Evolutionary conservation across 2,113 vertebrate species (phyloP).

Genomic region (Pseudorasbora parva): DNA sequence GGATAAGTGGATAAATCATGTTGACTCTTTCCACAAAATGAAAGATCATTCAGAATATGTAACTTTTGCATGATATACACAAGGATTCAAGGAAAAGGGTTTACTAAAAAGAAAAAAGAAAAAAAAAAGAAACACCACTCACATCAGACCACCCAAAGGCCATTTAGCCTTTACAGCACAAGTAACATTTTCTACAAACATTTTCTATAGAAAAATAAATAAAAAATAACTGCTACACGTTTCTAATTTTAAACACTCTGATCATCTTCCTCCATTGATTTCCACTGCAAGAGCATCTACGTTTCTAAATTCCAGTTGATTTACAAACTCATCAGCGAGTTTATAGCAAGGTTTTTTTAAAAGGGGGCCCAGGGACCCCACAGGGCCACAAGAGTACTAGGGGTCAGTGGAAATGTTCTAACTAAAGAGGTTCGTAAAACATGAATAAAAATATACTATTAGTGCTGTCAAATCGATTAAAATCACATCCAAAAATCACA

Average conservation of each 20-base stretch:
- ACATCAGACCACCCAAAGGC: background rate
- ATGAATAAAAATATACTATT: too few relatives aligned
- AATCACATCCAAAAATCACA: too few relatives aligned
- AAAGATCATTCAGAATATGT: too few relatives aligned
- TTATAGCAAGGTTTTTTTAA: background rate
- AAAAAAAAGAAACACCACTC: too few relatives aligned
- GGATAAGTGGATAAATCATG: background rate
- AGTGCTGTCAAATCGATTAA: too few relatives aligned
- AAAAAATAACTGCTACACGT: background rate
- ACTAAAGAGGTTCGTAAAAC: background rate
- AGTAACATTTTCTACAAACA: too few relatives aligned
- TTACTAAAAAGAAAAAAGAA: background rate
- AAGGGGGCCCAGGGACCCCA: background rate
- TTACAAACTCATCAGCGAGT: background rate
- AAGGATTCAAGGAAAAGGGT: background rate
- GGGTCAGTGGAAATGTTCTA: background rate
- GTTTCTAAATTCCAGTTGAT: background rate
- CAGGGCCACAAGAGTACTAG: background rate
- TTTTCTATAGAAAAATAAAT: background rate
- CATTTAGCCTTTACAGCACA: background rate
- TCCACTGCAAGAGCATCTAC: background rate
- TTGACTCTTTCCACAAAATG: background rate
- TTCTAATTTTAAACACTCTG: background rate
- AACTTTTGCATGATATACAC: background rate
- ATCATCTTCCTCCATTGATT: background rate